Base-by-base conservation (phyloP, 2,888 invertebrate species). In the Caenorhabditis uteleia region DNA sequence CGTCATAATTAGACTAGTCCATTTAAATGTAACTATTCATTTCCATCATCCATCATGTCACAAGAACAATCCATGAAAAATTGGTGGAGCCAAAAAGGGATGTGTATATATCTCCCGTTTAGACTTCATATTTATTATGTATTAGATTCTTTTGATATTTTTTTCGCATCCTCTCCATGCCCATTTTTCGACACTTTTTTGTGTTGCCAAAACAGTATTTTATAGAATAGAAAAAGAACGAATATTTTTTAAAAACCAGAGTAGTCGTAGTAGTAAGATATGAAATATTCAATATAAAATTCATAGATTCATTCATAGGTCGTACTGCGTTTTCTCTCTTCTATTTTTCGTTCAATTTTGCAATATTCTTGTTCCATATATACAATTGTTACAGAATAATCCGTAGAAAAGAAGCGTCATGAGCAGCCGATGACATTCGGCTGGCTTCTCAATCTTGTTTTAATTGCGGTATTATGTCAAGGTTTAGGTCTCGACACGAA, bases 271-370 rank as follows among this genome's bases (percentile, higher is more conserved):
- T 36, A 26, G 39, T 23, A 54, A 40, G 42, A 54, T 54, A 56
- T 61, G 61, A 56, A 61, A 51, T 61, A 61, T 61, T 61, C 55
- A 40, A 61, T 61, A 50, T 49, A 26, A 61, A 55, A 61, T 61
- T 61, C 61, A 61, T 61, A 55, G 61, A 61, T 60, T 60, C 55
- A 56, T 62, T 56, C 61, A 61, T 61, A 46, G 44, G 34, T 50
- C 27, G 14, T 21, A 21, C 18, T 20, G n/a, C 42, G 10, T 10
- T 2, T 34, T 12, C 34, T 49, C 7, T 46, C 27, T 36, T 26
- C 34, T 38, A 34, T 36, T 48, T 49, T 23, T 25, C 25, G 27
- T 36, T 27, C 40, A 27, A 39, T 14, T 21, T 38, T 12, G 10
- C 12, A 23, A 33, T 3, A 21, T 16, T 29, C 36, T 31, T 14